phyloP scores from a whole-genome alignment of 2,113 vertebrate genomes.

The Grammomys surdaster region DNA sequence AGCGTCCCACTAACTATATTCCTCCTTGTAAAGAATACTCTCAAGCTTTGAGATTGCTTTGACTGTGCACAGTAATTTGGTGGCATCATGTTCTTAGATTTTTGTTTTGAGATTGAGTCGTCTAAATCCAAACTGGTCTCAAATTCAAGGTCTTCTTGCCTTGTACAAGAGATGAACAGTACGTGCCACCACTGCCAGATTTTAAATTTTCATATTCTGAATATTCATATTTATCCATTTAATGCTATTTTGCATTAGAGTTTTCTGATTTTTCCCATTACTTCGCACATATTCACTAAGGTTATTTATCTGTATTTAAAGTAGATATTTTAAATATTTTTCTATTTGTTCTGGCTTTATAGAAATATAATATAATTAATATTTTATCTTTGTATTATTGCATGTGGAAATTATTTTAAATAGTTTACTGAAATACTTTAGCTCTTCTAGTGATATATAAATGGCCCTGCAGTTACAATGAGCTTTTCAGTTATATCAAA shows the following conservation, averaged over 20 bases:
- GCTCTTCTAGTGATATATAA: background rate
- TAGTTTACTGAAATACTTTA: background rate
- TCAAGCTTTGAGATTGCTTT: background rate
- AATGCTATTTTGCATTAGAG: background rate
- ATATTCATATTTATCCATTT: background rate
- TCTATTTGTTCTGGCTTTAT: background rate
- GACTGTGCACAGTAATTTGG: background rate
- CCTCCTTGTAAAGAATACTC: background rate
- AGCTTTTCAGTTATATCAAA: background rate
- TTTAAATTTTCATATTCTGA: background rate
- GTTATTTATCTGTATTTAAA: background rate
- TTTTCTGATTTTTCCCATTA: background rate
- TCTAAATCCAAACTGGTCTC: background rate
- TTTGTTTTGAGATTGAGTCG: background rate
- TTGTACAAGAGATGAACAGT: background rate
- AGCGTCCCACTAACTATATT: background rate
- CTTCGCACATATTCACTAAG: background rate
- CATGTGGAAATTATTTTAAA: background rate
- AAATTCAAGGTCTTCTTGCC: background rate
- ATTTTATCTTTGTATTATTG: slow-evolving; percentile 40
- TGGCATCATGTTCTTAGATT: background rate
- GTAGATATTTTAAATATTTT: background rate
- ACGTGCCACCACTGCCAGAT: background rate
- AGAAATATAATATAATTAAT: background rate
- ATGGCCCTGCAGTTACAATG: background rate